Percentiles rank a stretch among this genome's conserved stretches.
Conservation (phyloP, 2,113 vertebrate species). For the Laticauda colubrina region DNA sequence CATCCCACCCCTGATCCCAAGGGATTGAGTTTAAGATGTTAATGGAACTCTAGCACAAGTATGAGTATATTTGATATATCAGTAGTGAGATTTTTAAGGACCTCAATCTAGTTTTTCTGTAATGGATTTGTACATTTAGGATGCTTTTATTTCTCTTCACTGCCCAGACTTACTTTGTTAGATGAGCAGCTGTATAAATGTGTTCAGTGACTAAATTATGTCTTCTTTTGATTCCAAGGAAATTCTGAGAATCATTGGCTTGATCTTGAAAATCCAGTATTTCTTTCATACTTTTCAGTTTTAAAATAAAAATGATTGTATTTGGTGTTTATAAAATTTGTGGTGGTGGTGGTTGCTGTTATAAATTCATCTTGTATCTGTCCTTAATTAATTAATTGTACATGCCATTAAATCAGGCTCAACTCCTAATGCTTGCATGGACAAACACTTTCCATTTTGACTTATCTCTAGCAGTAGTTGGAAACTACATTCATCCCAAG, state of each 20-base stretch:
- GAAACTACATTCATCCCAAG: not conserved
- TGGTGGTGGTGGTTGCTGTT: not conserved
- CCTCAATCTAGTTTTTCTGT: not conserved
- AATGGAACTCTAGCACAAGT: not conserved
- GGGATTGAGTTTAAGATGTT: not conserved
- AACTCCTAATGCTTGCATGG: not conserved
- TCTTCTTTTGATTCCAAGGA: not conserved
- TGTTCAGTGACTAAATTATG: not conserved
- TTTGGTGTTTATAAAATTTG: not conserved
- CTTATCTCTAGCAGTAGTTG: not conserved
- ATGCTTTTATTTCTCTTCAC: not conserved
- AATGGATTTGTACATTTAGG: not conserved
- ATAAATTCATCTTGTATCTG: not conserved
- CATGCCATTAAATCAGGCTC: not conserved
- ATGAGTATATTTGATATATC: not conserved
- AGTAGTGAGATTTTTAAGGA: not conserved
- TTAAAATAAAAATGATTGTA: not conserved
- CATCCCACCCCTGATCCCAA: not conserved
- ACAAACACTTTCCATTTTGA: not conserved
- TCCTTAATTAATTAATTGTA: not conserved
- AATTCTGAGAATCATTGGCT: not conserved
- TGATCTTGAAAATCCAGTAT: not conserved
- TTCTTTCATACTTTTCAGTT: not conserved
- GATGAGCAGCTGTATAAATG: not conserved
- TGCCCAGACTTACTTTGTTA: constrained; percentile 21